phyloP scores from a whole-genome alignment of 30 jellyfish, hydroid and myxozoan species.

The Clytia hemisphaerica region DNA sequence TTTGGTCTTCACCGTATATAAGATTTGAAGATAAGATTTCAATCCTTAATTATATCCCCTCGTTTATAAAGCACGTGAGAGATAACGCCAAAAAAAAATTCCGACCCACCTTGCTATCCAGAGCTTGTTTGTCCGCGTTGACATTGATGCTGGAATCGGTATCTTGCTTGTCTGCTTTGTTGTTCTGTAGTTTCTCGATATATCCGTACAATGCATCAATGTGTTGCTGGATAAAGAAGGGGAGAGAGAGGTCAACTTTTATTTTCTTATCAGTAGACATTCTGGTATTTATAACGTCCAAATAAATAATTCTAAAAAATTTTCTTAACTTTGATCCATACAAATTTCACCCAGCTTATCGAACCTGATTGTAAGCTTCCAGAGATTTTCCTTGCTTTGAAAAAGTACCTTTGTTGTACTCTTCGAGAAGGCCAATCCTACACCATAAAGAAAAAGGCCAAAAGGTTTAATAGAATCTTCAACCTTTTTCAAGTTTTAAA shows the following conservation, averaged over 20 bases:
- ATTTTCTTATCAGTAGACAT: background rate
- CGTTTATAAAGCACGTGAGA: too few relatives aligned
- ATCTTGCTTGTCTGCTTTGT: slow-evolving; percentile 47
- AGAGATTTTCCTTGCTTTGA: too few relatives aligned
- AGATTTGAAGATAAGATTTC: too few relatives aligned
- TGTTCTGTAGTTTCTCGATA: slow-evolving; percentile 53
- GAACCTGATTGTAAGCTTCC: background rate
- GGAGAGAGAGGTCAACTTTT: too few relatives aligned
- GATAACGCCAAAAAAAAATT: background rate
- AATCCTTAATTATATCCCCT: too few relatives aligned
- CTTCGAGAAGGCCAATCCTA: too few relatives aligned
- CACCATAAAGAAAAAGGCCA: too few relatives aligned
- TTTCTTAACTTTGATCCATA: background rate
- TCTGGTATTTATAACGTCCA: background rate
- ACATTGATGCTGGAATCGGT: slow-evolving; percentile 46
- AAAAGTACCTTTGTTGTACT: too few relatives aligned
- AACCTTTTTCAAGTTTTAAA: too few relatives aligned
- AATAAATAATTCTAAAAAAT: background rate
- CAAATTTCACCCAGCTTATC: background rate
- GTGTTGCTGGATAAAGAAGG: slow-evolving; percentile 38
- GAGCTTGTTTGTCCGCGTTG: slow-evolving; percentile 56
- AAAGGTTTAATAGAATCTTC: too few relatives aligned
- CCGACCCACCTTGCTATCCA: slow-evolving; percentile 39
- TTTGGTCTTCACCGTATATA: too few relatives aligned
- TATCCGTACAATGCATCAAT: slow-evolving; percentile 65